These are phyloP conservation scores for Drosophila sp. DNA, from an alignment of 1,140 invertebrate species.

Conservation along the genomic window DNA sequence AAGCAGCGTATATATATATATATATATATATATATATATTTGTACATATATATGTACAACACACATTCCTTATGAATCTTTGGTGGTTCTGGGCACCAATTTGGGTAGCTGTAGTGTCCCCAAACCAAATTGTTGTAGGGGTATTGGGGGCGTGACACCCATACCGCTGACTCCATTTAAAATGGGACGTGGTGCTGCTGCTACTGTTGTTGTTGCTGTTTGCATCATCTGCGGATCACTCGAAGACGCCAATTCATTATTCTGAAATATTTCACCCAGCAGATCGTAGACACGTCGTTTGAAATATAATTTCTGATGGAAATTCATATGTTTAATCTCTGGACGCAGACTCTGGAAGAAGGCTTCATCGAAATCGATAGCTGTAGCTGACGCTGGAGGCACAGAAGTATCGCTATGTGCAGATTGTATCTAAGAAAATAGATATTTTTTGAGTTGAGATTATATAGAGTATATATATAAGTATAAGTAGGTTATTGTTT, in stretches of 20 bases:
- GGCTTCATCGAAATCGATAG: slow-evolving; percentile 65
- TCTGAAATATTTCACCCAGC: slow-evolving; percentile 62
- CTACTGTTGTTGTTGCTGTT: background rate
- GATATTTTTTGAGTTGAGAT: background rate
- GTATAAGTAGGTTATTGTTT: background rate
- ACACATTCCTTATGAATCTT: slow-evolving; percentile 36
- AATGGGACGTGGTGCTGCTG: background rate
- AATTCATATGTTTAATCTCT: slow-evolving; percentile 73
- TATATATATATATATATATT: too few relatives aligned
- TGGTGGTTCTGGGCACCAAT: slow-evolving; percentile 26
- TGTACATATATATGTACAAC: too few relatives aligned
- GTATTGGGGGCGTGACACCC: background rate
- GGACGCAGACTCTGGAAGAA: slow-evolving; percentile 71
- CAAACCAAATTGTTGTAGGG: slow-evolving; percentile 30
- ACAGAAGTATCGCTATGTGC: background rate
- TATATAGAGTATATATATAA: background rate
- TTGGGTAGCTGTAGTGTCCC: slow-evolving; percentile 45
- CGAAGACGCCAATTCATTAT: background rate
- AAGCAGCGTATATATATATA: background rate
- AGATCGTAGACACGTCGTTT: slow-evolving; percentile 73
- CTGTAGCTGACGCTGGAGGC: background rate
- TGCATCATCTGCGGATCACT: slow-evolving; percentile 15
- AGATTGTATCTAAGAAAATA: background rate
- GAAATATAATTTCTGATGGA: slow-evolving; percentile 71
- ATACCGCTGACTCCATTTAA: background rate